A percentile compares a stretch with the other conserved stretches of the same genome.
Conservation (phyloP, 2,797 vertebrate species). For the Gymnodraco acuticeps region DNA sequence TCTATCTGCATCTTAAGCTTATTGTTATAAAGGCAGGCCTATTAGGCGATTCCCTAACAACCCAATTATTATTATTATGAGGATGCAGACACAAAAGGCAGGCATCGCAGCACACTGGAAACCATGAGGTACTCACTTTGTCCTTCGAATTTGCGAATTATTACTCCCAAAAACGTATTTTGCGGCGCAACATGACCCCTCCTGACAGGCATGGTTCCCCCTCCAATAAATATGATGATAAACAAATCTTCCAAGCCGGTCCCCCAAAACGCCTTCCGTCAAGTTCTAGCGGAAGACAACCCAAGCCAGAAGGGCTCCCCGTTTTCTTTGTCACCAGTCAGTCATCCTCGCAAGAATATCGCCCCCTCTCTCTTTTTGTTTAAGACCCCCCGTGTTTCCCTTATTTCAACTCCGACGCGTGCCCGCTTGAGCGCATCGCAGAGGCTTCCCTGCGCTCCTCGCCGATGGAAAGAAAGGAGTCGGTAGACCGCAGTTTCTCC, state of each 20-base stretch:
- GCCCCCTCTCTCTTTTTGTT: conserved; percentile 60
- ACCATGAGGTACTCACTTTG: conserved; percentile 90
- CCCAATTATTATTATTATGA: conserved; percentile 18
- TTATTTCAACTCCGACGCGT: conserved; percentile 73
- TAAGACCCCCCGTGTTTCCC: conserved; percentile 36
- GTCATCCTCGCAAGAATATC: conserved; percentile 84
- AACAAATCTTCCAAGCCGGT: conserved; percentile 74
- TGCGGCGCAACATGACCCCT: conserved; percentile 96
- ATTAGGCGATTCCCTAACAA: conserved; percentile 6
- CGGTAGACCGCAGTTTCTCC: conserved; percentile 63
- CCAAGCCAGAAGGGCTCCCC: conserved; percentile 84
- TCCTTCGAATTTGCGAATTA: conserved; percentile 97
- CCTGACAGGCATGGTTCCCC: conserved; percentile 92
- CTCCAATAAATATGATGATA: conserved; percentile 14
- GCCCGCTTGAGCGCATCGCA: conserved; percentile 65
- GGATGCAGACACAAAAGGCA: conserved; percentile 58
- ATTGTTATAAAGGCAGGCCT: conserved; percentile 3
- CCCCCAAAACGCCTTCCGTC: conserved; percentile 74
- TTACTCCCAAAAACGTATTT: conserved; percentile 94
- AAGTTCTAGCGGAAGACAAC: conserved; percentile 77
- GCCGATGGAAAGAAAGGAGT: conserved; percentile 53
- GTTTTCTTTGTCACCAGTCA: conserved; percentile 85
- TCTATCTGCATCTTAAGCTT: background rate
- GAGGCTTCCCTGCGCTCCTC: conserved; percentile 61
- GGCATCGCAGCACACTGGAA: conserved; percentile 31